Conservation (phyloP, 2,797 vertebrate genomes). For the Sorex maritimensis region DNA sequence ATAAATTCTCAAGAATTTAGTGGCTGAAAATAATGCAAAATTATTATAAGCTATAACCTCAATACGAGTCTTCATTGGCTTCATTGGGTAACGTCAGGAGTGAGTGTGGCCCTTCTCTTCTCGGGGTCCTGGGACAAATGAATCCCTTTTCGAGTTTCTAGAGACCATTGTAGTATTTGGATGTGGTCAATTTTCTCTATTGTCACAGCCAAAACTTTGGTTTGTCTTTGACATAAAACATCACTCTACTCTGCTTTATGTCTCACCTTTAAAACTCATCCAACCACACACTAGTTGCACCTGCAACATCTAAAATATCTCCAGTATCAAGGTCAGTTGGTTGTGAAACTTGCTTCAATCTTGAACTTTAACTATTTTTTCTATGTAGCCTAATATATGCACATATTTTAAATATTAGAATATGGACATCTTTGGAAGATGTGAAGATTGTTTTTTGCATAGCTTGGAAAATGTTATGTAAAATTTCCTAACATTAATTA, state of each 20-base stretch:
- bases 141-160: neutral
- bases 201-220: slow-evolving; percentile 8
- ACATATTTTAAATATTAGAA: neutral
- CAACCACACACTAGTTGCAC: neutral
- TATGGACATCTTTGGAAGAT: neutral
- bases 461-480: neutral
- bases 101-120: neutral
- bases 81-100: neutral
- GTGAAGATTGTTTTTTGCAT: neutral
- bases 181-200: neutral
- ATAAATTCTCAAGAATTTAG: neutral
- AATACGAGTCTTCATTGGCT: neutral
- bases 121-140: neutral
- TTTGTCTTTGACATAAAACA: neutral
- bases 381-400: neutral
- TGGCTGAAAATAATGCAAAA: neutral
- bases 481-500: neutral
- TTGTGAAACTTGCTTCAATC: neutral
- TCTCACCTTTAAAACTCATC: neutral
- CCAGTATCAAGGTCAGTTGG: neutral
- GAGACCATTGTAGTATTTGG: neutral
- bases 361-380: neutral
- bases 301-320: neutral
- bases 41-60: neutral
- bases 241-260: neutral